A percentile compares a stretch with the other conserved stretches of the same genome.
Evolutionary conservation across 2,113 vertebrate species (phyloP).

Genomic region (Athene noctua): DNA sequence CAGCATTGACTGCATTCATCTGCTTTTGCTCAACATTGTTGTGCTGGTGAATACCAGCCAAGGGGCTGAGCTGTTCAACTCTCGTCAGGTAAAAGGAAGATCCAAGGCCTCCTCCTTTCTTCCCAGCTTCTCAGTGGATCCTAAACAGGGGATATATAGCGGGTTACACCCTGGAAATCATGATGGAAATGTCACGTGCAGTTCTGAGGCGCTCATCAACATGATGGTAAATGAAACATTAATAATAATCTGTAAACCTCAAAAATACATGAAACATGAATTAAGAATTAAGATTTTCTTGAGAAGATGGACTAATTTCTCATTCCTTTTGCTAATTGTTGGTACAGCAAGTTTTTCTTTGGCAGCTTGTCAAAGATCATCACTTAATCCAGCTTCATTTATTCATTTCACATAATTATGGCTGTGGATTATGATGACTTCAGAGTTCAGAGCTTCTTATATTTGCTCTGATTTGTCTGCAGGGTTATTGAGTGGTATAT

Average conservation of each 20-base stretch:
- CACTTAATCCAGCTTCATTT: neutral
- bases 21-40: neutral
- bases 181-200: neutral
- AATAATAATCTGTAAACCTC: neutral
- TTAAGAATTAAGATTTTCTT: neutral
- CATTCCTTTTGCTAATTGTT: neutral
- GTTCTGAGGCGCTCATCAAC: neutral
- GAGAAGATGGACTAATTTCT: neutral
- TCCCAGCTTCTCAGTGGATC: neutral
- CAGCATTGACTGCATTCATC: fast-evolving
- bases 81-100: neutral
- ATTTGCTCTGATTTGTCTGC: neutral
- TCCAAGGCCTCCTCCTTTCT: neutral
- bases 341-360: neutral
- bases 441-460: neutral
- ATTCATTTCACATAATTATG: neutral
- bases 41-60: neutral
- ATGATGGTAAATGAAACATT: neutral
- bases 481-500: neutral
- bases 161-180: neutral
- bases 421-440: neutral
- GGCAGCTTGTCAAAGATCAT: neutral
- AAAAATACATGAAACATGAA: neutral
- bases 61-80: neutral
- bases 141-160: neutral